Base-by-base conservation (phyloP, 2,797 vertebrate species). In the Clamator glandarius region DNA sequence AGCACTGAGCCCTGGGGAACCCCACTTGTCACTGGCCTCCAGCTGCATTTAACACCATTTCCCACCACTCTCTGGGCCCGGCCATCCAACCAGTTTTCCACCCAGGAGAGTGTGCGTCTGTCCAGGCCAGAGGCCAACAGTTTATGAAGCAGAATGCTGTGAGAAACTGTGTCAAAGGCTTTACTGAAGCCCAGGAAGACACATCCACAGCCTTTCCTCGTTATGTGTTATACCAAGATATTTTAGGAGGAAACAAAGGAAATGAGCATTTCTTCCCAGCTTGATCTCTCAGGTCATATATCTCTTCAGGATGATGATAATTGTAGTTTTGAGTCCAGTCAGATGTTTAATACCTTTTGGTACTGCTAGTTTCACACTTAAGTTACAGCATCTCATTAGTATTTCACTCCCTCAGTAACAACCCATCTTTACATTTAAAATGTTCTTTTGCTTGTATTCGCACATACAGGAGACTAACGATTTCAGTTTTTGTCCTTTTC, bases 401-500 rank as follows among this genome's bases (percentile, higher is more conserved):
- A 67, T 82, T 81, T 84, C 83, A 51, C 21, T 84, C 25, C 21
- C 41, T 70, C 44, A 17, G 24, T 26, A 94, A 68, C 19, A 84
- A 50, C 2, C 0, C 48, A 46, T 14, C 80, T 81, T 87, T 74
- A 54, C 17, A 42, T 84, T 72, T 84, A 21, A 88, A 90, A 61
- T 64, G 70, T 82, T 93, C 44, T 70, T 69, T 79, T 63, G n/a
- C 87, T 84, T 57, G 29, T 84, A 36, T 15, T 83, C 33, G 21
- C 41, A 39, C 39, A 11, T 73, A 44, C 29, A 48, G 66, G 54
- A 80, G 39, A 46, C 39, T 54, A 79, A 78, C 12, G 31, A 74
- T 70, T 84, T 59, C 73, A 81, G 80, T 87, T 88, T 91, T 91
- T 93, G 74, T 78, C 80, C 55, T 76, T 91, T 92, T 79, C 55